Evolutionary conservation across 2,888 invertebrate genomes (phyloP).

Genomic region (Tetanocera ferruginea): DNA sequence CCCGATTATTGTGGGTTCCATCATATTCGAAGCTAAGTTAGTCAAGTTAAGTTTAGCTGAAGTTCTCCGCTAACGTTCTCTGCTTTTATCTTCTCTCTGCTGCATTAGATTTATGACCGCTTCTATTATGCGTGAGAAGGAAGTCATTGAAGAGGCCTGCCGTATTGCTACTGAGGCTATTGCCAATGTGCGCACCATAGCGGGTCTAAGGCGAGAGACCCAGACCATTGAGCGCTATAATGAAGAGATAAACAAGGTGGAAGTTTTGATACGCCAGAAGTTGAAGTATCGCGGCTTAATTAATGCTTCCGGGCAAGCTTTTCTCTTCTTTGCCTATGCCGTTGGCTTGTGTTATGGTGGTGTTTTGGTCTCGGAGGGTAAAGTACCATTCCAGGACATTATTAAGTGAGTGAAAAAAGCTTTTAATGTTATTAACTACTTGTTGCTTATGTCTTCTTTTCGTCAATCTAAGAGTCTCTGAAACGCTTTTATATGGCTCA

Average conservation of each 20-base stretch:
- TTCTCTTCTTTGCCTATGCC: conserved; percentile 81
- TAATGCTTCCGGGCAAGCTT: conserved; percentile 80
- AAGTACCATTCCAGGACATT: conserved; percentile 77
- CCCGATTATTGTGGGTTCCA: conserved; percentile 78
- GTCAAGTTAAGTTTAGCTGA: background rate
- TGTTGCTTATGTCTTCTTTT: background rate
- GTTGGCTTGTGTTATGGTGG: conserved; percentile 81
- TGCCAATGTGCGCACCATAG: conserved; percentile 79
- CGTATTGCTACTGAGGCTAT: conserved; percentile 83
- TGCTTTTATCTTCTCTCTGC: too few relatives aligned
- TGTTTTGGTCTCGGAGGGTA: conserved; percentile 75
- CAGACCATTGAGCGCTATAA: conserved; percentile 75
- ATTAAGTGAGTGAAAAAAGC: conserved; percentile 74
- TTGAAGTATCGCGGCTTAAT: conserved; percentile 77
- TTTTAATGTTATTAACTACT: too few relatives aligned
- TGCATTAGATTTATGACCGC: conserved; percentile 72
- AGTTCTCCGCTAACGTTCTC: background rate
- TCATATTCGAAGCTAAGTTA: conserved; percentile 76
- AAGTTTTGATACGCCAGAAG: conserved; percentile 71
- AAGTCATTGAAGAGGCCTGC: conserved; percentile 77
- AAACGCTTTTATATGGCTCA: conserved; percentile 82
- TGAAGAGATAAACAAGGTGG: conserved; percentile 72
- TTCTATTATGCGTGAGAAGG: conserved; percentile 75
- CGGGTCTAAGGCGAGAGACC: conserved; percentile 77
- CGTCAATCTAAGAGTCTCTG: conserved; percentile 75